Conservation (phyloP, 1,140 invertebrate genomes). For the Copidosoma floridanum region DNA sequence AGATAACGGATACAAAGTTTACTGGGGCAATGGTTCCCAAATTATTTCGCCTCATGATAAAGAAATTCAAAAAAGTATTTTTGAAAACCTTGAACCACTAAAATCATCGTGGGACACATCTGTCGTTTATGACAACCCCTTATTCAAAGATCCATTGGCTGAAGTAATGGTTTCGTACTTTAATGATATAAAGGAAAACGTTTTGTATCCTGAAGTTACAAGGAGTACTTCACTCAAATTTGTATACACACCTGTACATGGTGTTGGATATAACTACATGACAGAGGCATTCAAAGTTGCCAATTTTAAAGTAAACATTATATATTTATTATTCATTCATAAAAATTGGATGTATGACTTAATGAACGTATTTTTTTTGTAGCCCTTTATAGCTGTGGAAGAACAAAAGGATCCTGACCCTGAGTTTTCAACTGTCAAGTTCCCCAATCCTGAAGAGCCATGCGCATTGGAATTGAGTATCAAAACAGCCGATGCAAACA, state of each 20-base stretch:
- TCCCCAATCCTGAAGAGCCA: slow-evolving; percentile 98
- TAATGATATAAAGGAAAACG: slow-evolving; percentile 58
- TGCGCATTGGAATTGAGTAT: slow-evolving; percentile 85
- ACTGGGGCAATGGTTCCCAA: slow-evolving; percentile 94
- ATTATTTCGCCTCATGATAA: slow-evolving; percentile 92
- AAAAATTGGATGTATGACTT: not conserved
- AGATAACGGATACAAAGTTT: slow-evolving; percentile 99
- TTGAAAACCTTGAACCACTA: slow-evolving; percentile 73
- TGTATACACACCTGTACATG: slow-evolving; percentile 97
- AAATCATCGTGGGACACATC: slow-evolving; percentile 66
- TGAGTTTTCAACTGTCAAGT: slow-evolving; percentile 94
- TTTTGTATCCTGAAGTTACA: slow-evolving; percentile 64
- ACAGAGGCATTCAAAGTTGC: slow-evolving; percentile 71
- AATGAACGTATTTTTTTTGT: slow-evolving; percentile 22
- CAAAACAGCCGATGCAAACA: slow-evolving; percentile 73
- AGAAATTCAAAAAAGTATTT: slow-evolving; percentile 79
- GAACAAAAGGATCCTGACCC: slow-evolving; percentile 90
- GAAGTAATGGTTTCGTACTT: slow-evolving; percentile 70
- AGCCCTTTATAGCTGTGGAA: slow-evolving; percentile 74
- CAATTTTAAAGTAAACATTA: slow-evolving; percentile 66
- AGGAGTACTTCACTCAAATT: slow-evolving; percentile 64
- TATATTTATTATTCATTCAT: slow-evolving; percentile 4
- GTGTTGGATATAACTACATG: slow-evolving; percentile 86
- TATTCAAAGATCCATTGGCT: slow-evolving; percentile 60
- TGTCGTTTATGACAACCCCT: slow-evolving; percentile 50